These are phyloP conservation scores for Octomys mimax DNA, from an alignment of 2,797 vertebrate genomes.

Conservation along the genomic window DNA sequence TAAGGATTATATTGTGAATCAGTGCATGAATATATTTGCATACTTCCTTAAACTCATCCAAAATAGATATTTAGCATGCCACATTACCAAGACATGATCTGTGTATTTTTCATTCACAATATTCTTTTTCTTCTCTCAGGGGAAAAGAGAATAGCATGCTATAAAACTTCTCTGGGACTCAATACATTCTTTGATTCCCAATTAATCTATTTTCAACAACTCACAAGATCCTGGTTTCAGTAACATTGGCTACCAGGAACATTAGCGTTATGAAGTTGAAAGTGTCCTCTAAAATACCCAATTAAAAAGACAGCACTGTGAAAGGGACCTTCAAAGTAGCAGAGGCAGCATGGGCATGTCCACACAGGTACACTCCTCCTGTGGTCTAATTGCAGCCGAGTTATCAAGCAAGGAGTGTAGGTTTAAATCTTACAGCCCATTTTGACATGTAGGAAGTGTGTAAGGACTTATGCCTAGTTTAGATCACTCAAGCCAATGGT, in stretches of 20 bases:
- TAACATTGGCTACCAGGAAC: neutral
- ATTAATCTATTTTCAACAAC: neutral
- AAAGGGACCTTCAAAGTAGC: neutral
- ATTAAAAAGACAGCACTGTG: neutral
- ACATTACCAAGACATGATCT: too few species aligned
- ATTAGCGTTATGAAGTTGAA: neutral
- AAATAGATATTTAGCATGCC: neutral
- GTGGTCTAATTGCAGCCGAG: neutral
- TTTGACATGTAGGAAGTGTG: slow-evolving; percentile 28
- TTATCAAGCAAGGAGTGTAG: neutral
- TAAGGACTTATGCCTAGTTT: slow-evolving; percentile 37
- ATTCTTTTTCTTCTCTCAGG: neutral
- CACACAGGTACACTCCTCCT: accelerated
- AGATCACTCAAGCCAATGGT: slow-evolving; percentile 47
- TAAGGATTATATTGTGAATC: accelerated
- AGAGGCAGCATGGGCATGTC: accelerated
- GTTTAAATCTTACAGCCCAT: neutral
- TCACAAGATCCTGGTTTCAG: neutral
- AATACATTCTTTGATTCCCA: neutral
- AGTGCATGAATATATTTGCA: accelerated
- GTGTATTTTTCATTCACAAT: accelerated
- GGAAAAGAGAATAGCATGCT: neutral
- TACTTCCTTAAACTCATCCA: neutral
- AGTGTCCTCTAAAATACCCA: neutral
- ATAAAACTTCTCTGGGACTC: neutral